phyloP scores from a whole-genome alignment of 92 coral and sea anemone species.

The Heteractis magnifica region DNA sequence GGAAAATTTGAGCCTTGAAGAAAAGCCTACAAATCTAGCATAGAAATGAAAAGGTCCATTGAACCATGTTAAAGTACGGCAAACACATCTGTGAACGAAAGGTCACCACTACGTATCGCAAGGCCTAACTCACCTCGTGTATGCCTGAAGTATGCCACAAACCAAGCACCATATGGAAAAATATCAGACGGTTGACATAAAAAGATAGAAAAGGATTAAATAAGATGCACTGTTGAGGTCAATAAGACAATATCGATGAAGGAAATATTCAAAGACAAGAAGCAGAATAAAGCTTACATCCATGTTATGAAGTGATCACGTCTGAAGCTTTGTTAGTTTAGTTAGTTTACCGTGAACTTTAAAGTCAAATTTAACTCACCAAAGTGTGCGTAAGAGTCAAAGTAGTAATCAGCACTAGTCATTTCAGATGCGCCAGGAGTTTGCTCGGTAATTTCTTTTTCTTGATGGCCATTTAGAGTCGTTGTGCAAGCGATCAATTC shows the following conservation, averaged over 20 bases:
- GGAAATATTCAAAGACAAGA: neutral
- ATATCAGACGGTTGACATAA: neutral
- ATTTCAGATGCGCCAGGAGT: conserved; percentile 70
- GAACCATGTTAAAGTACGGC: too few relatives aligned
- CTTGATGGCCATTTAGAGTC: conserved; percentile 28
- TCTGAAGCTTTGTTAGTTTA: too few relatives aligned
- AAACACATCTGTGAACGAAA: too few relatives aligned
- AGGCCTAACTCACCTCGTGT: neutral
- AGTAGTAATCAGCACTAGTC: conserved; percentile 99
- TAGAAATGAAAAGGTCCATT: too few relatives aligned
- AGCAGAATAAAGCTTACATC: too few relatives aligned
- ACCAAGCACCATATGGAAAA: neutral
- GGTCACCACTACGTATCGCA: too few relatives aligned
- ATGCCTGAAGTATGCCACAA: neutral
- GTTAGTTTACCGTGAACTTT: neutral
- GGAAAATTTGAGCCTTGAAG: too few relatives aligned
- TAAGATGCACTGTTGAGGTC: neutral
- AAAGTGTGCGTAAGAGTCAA: conserved; percentile 97
- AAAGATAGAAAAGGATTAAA: neutral
- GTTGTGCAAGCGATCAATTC: conserved; percentile 28
- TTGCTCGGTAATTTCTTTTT: conserved; percentile 10
- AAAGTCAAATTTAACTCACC: conserved; percentile 55
- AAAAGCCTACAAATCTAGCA: too few relatives aligned
- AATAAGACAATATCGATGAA: neutral
- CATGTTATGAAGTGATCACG: too few relatives aligned